Percentiles rank a stretch among this genome's conserved stretches.
phyloP scores from a whole-genome alignment of 2,797 vertebrate species.

The Cetoscarus ocellatus region DNA sequence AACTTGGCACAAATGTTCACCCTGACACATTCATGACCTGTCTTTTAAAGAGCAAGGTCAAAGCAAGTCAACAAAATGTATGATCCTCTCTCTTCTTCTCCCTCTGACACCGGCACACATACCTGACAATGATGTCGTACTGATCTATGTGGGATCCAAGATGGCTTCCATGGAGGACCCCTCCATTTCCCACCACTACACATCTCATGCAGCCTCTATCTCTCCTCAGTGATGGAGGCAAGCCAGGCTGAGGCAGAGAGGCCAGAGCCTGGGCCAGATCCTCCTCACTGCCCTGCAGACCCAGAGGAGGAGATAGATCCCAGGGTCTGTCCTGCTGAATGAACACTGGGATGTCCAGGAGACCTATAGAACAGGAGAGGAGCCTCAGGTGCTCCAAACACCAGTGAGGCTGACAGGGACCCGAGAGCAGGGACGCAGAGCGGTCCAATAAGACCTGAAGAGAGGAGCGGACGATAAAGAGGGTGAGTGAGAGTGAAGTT shows the following conservation, averaged over 20 bases:
- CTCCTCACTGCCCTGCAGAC: slow-evolving; percentile 81
- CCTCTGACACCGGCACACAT: background rate
- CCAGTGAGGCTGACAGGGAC: slow-evolving; percentile 73
- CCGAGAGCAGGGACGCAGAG: slow-evolving; percentile 75
- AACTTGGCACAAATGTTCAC: too few species aligned
- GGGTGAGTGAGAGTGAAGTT: background rate
- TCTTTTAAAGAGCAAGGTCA: background rate
- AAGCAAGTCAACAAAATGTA: too few species aligned
- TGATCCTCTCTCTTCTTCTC: background rate
- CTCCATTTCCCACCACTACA: slow-evolving; percentile 85
- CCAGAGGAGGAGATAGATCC: slow-evolving; percentile 79
- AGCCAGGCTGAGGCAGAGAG: slow-evolving; percentile 73
- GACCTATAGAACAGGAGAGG: slow-evolving; percentile 55
- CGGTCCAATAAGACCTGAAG: slow-evolving; percentile 75
- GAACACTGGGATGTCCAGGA: slow-evolving; percentile 81
- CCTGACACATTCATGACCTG: too few species aligned
- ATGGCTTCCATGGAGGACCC: slow-evolving; percentile 81
- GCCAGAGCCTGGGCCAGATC: slow-evolving; percentile 70
- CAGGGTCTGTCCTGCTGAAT: slow-evolving; percentile 60
- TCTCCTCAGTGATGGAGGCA: slow-evolving; percentile 55
- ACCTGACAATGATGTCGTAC: slow-evolving; percentile 86
- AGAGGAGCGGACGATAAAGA: background rate
- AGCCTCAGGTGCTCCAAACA: slow-evolving; percentile 65
- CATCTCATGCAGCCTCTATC: slow-evolving; percentile 78
- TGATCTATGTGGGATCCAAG: slow-evolving; percentile 86